These are phyloP conservation scores for Ambastaia sidthimunki DNA, from an alignment of 2,797 vertebrate genomes.

Conservation along the genomic window DNA sequence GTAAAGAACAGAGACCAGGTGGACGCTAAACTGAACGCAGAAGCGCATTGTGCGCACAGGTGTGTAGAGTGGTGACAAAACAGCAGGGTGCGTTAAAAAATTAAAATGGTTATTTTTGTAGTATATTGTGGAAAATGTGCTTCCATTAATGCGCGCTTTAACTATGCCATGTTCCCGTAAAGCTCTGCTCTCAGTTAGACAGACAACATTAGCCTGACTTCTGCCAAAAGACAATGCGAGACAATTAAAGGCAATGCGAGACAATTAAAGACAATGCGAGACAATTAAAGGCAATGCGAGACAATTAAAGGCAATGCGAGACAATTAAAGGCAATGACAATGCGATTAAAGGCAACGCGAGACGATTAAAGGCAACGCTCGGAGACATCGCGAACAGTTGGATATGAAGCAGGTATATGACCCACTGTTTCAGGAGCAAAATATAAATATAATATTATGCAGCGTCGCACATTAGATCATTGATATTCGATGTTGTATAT, in stretches of 20 bases:
- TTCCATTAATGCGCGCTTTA: background rate
- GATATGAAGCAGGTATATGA: too few species aligned
- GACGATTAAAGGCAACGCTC: too few species aligned
- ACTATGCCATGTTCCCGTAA: background rate
- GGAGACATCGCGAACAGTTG: background rate
- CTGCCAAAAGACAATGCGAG: too few species aligned
- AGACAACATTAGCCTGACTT: too few species aligned
- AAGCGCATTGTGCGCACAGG: background rate
- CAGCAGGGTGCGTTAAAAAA: background rate
- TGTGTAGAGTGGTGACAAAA: background rate
- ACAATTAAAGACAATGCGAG: too few species aligned
- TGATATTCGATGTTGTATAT: conserved; percentile 55
- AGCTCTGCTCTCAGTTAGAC: background rate
- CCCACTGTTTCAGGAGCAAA: background rate
- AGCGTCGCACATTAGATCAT: conserved; percentile 66
- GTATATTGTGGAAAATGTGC: background rate
- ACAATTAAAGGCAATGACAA: too few species aligned
- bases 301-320: too few species aligned
- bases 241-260: too few species aligned
- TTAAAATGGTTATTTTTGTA: background rate
- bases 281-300: too few species aligned
- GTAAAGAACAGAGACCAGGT: conserved; percentile 1
- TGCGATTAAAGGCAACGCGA: too few species aligned
- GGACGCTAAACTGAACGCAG: background rate
- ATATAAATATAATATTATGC: background rate